Base-by-base conservation (phyloP, 2,888 invertebrate genomes). In the Heliconius sara region DNA sequence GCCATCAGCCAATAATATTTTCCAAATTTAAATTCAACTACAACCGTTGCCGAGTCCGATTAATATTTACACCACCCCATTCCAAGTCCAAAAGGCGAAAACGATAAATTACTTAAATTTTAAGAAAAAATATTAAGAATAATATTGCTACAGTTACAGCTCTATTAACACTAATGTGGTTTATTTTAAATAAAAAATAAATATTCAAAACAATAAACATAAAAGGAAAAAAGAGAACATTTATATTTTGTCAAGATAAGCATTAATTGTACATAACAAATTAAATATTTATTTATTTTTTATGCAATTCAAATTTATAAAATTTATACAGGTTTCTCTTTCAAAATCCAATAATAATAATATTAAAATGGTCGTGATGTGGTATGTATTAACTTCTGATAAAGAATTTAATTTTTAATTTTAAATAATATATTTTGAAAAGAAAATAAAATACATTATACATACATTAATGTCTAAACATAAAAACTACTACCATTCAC, bases 11-110 rank as follows among this genome's bases (percentile, higher is more conserved):
- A 87, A 87, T 86, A 87, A 86, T 74, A 72, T 78, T 83, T 83
- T 84, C 87, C 88, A 89, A 85, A 87, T 87, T 90, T 88, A 88
- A 87, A 88, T 89, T 91, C 87, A 86, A 88, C 92, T 91, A 92
- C 88, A 87, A 89, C 87, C 77, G 85, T 87, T 81, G 85, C 85
- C 86, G 83, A 84, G 84, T 82, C 84, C 78, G 78, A 83, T 84
- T 30, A 85, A 84, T 87, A 92, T 92, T 86, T 92, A 93, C 93
- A 93, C 86, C 87, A 85, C 83, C 84, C 85, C 87, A 68, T 78
- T 81, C 57, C 79, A 78, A 77, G 76, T 79, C 76, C 84, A 82
- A 83, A 79, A 78, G 66, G 25, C 68, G 75, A 57, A 67, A 76
- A 65, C 34, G 39, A 78, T 57, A 57, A 27, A 75, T 30, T 27